Evolutionary conservation across 2,797 vertebrate species (phyloP), one percentile per base, ranked within the genome.

Genomic region (Psittacula derbiana): DNA sequence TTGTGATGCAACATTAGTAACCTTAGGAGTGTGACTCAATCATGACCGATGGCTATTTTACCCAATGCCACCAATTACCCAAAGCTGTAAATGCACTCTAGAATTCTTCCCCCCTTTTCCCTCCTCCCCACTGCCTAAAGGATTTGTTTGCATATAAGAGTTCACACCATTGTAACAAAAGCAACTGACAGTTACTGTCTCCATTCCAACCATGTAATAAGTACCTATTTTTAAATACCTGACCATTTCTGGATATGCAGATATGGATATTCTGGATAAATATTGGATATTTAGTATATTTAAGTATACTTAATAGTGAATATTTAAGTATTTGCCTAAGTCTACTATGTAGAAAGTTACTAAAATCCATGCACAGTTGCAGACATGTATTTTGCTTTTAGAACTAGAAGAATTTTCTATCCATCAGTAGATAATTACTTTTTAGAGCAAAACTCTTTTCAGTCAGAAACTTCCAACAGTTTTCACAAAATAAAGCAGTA

Each of bases 1-100:
- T 89, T 98, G 98, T 98, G 98, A 98, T 98, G 98, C 97, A 98
- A 98, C 98, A 98, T 98, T 98, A 98, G 98, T 98, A 98, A 98
- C 98, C 98, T 98, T 98, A 98, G 98, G 97, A 97, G 97, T 55
- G 97, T 81, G 93, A 96, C 92, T 93, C 96, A 96, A 96, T 97
- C 96, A 96, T 78, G 81, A 96, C 69, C 47, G 83, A 88, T 47
- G 30, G 94, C 96, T 98, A 96, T 84, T 95, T 96, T 93, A 94
- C 94, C 95, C 97, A 96, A 95, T 53, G 96, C 80, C 96, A 97
- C 78, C 96, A 94, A 74, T 91, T 96, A 97, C 85, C 78, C 90
- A 97, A 97, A 94, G 94, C 5, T 97, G 97, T 88, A 97, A 93
- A 96, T 41, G 23, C 27, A 84, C 36, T 8, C 65, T 90, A 58